Evolutionary conservation across 2,113 vertebrate genomes (phyloP), one percentile per base, ranked within the genome.

Genomic region (Poecilia latipinna): DNA sequence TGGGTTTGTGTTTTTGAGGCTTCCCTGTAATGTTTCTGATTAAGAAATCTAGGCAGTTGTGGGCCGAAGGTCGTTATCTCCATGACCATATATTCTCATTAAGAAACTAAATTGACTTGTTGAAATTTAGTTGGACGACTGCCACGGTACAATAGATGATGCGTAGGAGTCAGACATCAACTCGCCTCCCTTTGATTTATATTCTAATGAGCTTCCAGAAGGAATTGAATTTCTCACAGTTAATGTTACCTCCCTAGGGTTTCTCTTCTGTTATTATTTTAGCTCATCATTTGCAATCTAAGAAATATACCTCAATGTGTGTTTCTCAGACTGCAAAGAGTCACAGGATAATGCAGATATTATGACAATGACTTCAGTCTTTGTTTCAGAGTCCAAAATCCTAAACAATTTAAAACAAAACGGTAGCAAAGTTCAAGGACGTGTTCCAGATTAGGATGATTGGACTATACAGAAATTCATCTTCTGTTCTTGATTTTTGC

Each of bases 181-280:
- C 70, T 32, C 17, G 35, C 65, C 48, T 64, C 77, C 24, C 44
- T 79, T 83, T 86, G 74, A 92, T 92, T 87, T 86, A 79, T 80
- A 88, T 90, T 90, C 70, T 88, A 87, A 91, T 81, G 74, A 86
- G 84, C 33, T 32, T 26, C 65, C 33, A 70, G 68, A 82, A 70
- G 61, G 79, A 91, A 89, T 80, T 65, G 64, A 75, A 83, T 85
- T 85, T 75, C 68, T 48, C 44, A 19, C 17, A 48, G 44, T 48
- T 48, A 48, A 73, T 71, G 74, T 87, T 71, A 82, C 85, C 82
- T 82, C 77, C 70, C 72, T 48, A 65, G 78, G 82, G 37, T 67
- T 82, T 72, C 82, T 42, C 17, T 48, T 48, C 61, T 80, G 74
- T 79, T 85, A 70, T 75, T 84, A 81, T 90, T 83, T 42, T 65